Percentiles rank a stretch among this genome's conserved stretches.
These are phyloP conservation scores for Cebidichthys violaceus DNA, from an alignment of 2,113 vertebrate genomes.

Conservation along the genomic window DNA sequence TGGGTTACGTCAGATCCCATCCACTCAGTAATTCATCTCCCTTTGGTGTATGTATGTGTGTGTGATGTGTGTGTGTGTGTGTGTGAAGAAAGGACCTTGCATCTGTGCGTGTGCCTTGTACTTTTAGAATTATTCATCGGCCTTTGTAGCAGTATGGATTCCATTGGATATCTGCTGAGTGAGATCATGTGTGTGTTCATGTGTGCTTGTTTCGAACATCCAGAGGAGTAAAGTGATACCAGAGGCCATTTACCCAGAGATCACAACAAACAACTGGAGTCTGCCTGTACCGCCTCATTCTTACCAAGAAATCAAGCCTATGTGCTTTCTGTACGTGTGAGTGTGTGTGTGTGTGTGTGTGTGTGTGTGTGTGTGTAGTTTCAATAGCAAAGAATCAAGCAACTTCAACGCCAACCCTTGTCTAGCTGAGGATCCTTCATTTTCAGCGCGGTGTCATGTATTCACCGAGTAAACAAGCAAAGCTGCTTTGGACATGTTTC, in stretches of 20 bases:
- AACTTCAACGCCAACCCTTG: constrained; percentile 18
- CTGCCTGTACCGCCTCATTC: constrained; percentile 39
- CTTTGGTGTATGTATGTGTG: constrained; percentile 47
- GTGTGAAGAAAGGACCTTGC: constrained; percentile 18
- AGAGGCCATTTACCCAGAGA: constrained; percentile 64
- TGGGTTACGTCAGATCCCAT: constrained; percentile 77
- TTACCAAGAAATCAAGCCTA: constrained; percentile 40
- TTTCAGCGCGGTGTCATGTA: constrained; percentile 44
- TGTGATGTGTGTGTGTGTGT: constrained; percentile 32
- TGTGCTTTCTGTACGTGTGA: background rate
- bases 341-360: constrained; percentile 12
- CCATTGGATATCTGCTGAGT: background rate
- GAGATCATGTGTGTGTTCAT: background rate
- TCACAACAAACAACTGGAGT: constrained; percentile 40
- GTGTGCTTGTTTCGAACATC: constrained; percentile 3
- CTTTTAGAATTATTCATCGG: constrained; percentile 36
- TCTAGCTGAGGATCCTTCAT: constrained; percentile 32
- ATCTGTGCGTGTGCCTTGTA: constrained; percentile 17
- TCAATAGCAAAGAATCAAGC: constrained; percentile 49
- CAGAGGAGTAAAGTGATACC: constrained; percentile 43
- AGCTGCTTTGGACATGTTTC: constrained; percentile 60
- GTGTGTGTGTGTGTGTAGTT: constrained; percentile 23
- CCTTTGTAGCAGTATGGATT: background rate
- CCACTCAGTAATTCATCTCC: constrained; percentile 75
- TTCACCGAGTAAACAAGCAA: constrained; percentile 52